Percentiles rank a stretch among this genome's conserved stretches.
phyloP scores from a whole-genome alignment of 1,140 invertebrate genomes.

The Drosophila novamexicana region DNA sequence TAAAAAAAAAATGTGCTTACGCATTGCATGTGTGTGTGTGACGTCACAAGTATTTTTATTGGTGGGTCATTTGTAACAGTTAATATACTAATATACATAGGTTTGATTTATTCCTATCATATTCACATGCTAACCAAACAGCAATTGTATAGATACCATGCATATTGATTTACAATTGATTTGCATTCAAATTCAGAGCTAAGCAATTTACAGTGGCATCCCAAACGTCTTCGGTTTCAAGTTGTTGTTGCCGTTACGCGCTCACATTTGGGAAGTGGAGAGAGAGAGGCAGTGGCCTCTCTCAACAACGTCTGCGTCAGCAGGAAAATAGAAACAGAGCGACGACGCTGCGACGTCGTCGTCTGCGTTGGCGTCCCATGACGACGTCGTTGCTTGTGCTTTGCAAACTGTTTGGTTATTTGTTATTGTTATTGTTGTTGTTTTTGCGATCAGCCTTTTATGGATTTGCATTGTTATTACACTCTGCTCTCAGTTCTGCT shows the following conservation, averaged over 20 bases:
- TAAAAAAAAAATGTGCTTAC: conserved; percentile 4
- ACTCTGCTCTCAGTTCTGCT: conserved; percentile 1
- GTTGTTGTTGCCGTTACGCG: conserved; percentile 7
- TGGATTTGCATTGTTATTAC: conserved; percentile 31
- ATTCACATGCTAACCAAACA: conserved; percentile 17
- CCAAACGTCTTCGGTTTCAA: conserved; percentile 9
- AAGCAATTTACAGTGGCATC: conserved; percentile 30
- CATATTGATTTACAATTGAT: conserved; percentile 26
- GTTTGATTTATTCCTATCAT: background rate
- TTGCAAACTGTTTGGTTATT: conserved; percentile 34
- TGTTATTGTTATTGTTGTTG: conserved; percentile 36
- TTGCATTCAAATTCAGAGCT: conserved; percentile 10
- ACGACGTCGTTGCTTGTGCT: conserved; percentile 32
- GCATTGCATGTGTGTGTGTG: conserved; percentile 4
- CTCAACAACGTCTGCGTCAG: conserved; percentile 60
- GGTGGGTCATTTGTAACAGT: conserved; percentile 26
- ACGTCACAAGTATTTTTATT: conserved; percentile 8
- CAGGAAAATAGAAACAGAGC: conserved; percentile 63
- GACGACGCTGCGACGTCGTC: conserved; percentile 13
- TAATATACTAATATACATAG: background rate
- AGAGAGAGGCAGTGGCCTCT: background rate
- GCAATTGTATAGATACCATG: conserved; percentile 8
- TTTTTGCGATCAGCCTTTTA: conserved; percentile 27
- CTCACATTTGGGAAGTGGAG: background rate
- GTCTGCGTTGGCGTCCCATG: conserved; percentile 36